Conservation (phyloP, 2,797 vertebrate genomes). For the Sternotherus odoratus region DNA sequence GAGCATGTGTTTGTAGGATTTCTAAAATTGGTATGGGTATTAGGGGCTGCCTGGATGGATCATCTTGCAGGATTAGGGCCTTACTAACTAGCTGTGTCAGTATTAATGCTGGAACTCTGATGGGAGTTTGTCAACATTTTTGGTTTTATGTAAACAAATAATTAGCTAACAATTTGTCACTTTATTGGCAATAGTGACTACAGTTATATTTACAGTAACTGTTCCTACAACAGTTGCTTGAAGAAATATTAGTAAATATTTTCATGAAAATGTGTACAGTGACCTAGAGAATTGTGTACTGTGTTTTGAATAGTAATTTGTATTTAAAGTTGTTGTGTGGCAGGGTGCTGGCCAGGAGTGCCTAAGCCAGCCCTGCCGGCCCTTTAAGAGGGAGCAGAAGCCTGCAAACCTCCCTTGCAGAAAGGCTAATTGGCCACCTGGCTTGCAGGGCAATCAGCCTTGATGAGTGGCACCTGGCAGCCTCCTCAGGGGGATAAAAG, state of each 20-base stretch:
- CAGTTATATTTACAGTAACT: not conserved
- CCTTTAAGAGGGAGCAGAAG: no score
- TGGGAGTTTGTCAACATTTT: not conserved
- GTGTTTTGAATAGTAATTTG: not conserved
- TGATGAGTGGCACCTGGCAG: no score
- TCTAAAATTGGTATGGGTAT: not conserved
- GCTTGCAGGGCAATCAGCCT: no score
- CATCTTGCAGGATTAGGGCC: not conserved
- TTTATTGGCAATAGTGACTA: not conserved
- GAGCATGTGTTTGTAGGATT: not conserved
- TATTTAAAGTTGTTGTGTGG: slow-evolving; percentile 10
- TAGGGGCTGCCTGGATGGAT: not conserved
- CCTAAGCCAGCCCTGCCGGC: no score
- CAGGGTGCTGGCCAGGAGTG: no score
- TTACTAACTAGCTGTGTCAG: not conserved
- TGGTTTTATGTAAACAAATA: rapidly evolving
- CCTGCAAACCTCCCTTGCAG: no score
- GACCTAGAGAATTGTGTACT: not conserved
- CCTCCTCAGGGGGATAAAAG: no score
- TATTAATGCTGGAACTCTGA: not conserved
- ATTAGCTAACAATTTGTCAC: not conserved
- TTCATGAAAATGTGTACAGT: not conserved
- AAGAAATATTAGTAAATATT: not conserved
- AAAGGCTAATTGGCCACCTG: no score
- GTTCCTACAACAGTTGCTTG: not conserved